Evolutionary conservation across 1,140 invertebrate species (phyloP), one percentile per base, ranked within the genome.

Genomic region (Physella acuta): DNA sequence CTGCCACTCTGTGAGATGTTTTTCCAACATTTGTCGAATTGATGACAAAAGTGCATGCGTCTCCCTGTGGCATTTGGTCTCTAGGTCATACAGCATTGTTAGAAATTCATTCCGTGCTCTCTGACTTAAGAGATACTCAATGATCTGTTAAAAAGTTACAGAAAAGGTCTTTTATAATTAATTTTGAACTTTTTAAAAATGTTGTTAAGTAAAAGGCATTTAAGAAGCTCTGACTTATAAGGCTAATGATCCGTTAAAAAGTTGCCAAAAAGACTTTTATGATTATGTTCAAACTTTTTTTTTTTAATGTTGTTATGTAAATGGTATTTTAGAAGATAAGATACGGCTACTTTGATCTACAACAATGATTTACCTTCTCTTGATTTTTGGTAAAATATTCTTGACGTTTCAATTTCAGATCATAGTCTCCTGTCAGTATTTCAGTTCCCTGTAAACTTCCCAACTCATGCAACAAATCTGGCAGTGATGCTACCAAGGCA

Each of bases 301-400:
- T n/a, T n/a, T n/a, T n/a, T n/a, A n/a, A n/a, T n/a, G n/a, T n/a
- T n/a, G n/a, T n/a, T n/a, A n/a, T n/a, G n/a, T n/a, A n/a, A n/a
- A n/a, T n/a, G n/a, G n/a, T n/a, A n/a, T n/a, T n/a, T n/a, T n/a
- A n/a, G n/a, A n/a, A n/a, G n/a, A n/a, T n/a, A n/a, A n/a, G n/a
- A n/a, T n/a, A n/a, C n/a, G n/a, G n/a, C n/a, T n/a, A n/a, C n/a
- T n/a, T n/a, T n/a, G n/a, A n/a, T n/a, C n/a, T n/a, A n/a, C n/a
- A n/a, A n/a, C 8, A 60, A 30, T 60, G 58, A 17, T 33, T 30
- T 71, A 81, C 82, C 75, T 81, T 68, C 36, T 81, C 78, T 69
- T 83, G 82, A 30, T 82, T 83, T 11, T 67, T 68, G 3, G 73
- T 79, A 71, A 83, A 82, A 68, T 82, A 81, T 62, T 81, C 76